Evolutionary conservation across 2,797 vertebrate species (phyloP).

Genomic region (Hemibagrus guttatus): DNA sequence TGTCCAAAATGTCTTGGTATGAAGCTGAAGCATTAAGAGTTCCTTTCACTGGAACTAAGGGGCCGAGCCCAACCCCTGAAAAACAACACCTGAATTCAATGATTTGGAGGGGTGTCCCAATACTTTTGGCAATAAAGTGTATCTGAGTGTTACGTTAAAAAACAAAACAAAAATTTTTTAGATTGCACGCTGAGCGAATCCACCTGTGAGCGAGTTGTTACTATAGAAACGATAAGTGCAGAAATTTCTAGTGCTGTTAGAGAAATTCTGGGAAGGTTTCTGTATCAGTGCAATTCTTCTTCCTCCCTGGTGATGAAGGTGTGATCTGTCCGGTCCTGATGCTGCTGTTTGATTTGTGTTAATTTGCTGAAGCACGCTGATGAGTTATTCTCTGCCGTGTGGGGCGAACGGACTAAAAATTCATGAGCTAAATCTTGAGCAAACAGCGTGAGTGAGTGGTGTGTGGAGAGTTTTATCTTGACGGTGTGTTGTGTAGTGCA

Average conservation of each 20-base stretch:
- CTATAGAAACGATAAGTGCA: background rate
- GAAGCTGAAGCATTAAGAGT: too few species aligned
- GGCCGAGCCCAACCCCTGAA: too few species aligned
- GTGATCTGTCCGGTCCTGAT: background rate
- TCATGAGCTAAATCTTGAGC: constrained; percentile 10
- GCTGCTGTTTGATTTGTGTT: constrained; percentile 17
- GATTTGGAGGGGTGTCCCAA: too few species aligned
- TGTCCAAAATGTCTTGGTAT: too few species aligned
- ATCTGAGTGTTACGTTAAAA: too few species aligned
- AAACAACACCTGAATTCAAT: too few species aligned
- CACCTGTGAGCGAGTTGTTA: background rate
- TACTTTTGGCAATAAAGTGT: too few species aligned
- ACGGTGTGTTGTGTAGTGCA: background rate
- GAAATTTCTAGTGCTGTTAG: background rate
- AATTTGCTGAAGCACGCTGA: constrained; percentile 1
- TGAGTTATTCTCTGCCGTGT: background rate
- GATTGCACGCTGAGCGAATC: too few species aligned
- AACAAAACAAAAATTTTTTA: too few species aligned
- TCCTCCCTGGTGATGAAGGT: background rate
- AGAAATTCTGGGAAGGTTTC: background rate
- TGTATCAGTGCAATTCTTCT: background rate
- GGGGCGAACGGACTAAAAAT: background rate
- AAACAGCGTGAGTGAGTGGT: constrained; percentile 3
- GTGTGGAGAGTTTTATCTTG: background rate
- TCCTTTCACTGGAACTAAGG: too few species aligned